phyloP scores from a whole-genome alignment of 2,113 vertebrate genomes.

The Gracilinanus agilis region DNA sequence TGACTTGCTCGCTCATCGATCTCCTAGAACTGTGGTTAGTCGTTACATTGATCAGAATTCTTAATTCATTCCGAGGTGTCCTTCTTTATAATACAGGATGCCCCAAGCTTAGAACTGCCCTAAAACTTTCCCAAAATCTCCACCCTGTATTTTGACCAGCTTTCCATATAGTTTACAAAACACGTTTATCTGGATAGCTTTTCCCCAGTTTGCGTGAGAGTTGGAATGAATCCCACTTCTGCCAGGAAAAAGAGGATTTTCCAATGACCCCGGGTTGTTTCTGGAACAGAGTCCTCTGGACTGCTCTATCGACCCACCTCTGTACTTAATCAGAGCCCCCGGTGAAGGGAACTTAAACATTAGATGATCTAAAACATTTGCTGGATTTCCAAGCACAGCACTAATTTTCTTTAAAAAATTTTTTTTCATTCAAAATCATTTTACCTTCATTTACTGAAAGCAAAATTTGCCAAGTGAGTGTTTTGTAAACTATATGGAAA shows the following conservation, averaged over 20 bases:
- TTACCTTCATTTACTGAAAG: background rate
- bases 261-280: slow-evolving; percentile 46
- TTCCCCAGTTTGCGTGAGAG: slow-evolving; percentile 33
- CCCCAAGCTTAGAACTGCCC: background rate
- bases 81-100: background rate
- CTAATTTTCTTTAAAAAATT: background rate
- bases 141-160: background rate
- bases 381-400: background rate
- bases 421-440: background rate
- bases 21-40: background rate
- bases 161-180: slow-evolving; percentile 40
- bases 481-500: slow-evolving; percentile 35
- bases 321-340: slow-evolving; percentile 4
- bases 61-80: background rate
- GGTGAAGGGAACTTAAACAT: background rate
- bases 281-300: slow-evolving; percentile 47
- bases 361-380: background rate
- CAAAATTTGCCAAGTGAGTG: background rate
- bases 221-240: slow-evolving; percentile 56
- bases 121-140: background rate
- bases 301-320: slow-evolving; percentile 30
- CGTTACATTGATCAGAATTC: background rate
- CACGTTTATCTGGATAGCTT: slow-evolving; percentile 35
- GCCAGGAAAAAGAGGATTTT: slow-evolving; percentile 64
- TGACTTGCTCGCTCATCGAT: background rate